Base-by-base conservation (phyloP, 2,888 invertebrate species). In the Troides helena region DNA sequence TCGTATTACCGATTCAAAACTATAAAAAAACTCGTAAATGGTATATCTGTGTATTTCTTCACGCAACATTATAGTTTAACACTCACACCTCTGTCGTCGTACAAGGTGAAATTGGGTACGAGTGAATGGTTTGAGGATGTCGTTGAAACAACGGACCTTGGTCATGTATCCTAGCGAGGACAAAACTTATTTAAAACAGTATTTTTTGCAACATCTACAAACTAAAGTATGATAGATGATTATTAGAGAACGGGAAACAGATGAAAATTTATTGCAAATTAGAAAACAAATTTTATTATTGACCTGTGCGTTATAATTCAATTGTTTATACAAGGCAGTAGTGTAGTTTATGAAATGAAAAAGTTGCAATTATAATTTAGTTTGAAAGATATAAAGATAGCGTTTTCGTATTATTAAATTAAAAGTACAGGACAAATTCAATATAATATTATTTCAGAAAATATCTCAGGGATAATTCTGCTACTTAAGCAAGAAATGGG, bases 81-180 rank as follows among this genome's bases (percentile, higher is more conserved):
- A 74, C 74, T 39, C 65, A 74, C 68, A 70, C 61, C 69, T 69
- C 65, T 69, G 72, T 73, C 82, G 83, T 83, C 84, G 82, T 81
- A 82, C 89, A 89, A 89, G 89, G 89, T 88, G 85, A 89, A 88
- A 87, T 88, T 86, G 83, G 78, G 82, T 79, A 83, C 80, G 80
- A 89, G 89, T 89, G 89, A 88, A 87, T 77, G 89, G 88, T 83
- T 80, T 56, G 70, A 66, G 70, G 70, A 70, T 70, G 67, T 67
- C 62, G 62, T 70, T 60, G 70, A 63, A 70, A 39, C 53, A 39
- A 56, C 59, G 46, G 63, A 63, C 70, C 67, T 67, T 70, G 70
- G 62, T 71, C 64, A 56, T 46, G n/a, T 61, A 61, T 65, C 65
- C 67, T 67, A 67, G 39, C 67, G 58, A 65, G 67, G 59, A 67